Percentiles rank a stretch among this genome's conserved stretches.
Conservation (phyloP, 2,888 invertebrate genomes). For the Eupithecia centaureata region DNA sequence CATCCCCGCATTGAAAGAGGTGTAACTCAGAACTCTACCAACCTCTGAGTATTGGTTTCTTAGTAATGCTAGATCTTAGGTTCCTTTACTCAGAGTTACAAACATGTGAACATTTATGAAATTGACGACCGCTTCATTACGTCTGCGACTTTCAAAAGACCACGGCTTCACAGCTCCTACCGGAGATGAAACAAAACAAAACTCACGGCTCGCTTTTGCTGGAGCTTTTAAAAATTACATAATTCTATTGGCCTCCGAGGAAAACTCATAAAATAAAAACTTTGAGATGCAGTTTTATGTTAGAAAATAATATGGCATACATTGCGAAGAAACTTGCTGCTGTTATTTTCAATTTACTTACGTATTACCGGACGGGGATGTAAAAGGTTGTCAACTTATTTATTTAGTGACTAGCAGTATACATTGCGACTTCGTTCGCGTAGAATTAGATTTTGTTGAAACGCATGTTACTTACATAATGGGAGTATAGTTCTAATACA, state of each 20-base stretch:
- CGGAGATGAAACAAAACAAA: constrained; percentile 25
- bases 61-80: no score
- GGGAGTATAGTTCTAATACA: no score
- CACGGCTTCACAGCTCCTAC: not conserved
- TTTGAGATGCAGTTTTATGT: constrained; percentile 1
- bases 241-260: constrained; percentile 7
- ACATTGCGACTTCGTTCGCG: no score
- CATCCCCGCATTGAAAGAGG: not conserved
- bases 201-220: not conserved
- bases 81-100: no score
- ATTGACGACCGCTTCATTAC: not conserved
- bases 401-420: no score
- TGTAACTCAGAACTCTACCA: no score
- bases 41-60: no score
- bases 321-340: not conserved
- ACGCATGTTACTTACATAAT: no score
- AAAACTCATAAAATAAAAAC: constrained; percentile 12
- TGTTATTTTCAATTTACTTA: not conserved
- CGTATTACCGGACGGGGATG: no score
- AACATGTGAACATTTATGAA: no score
- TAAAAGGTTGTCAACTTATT: no score
- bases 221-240: constrained; percentile 17
- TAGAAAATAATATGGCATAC: not conserved
- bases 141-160: not conserved
- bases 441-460: no score